Evolutionary conservation across 2,113 vertebrate species (phyloP).

Genomic region (Colinus virginianus): DNA sequence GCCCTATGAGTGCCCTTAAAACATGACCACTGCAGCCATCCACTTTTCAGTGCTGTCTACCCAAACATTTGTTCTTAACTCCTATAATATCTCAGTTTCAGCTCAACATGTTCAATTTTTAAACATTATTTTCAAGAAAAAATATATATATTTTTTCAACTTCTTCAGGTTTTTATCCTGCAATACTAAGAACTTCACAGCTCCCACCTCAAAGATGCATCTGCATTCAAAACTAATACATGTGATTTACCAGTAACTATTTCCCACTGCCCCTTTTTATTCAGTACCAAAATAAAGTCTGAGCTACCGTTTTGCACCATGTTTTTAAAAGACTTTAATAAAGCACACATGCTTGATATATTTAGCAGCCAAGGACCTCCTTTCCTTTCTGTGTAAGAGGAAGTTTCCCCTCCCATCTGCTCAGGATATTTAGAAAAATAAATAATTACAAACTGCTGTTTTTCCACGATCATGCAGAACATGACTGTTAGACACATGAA

Average conservation of each 20-base stretch:
- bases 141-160: background rate
- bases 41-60: background rate
- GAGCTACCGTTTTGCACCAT: background rate
- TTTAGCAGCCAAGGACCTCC: conserved; percentile 50
- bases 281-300: background rate
- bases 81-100: background rate
- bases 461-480: background rate
- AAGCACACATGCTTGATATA: background rate
- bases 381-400: conserved; percentile 49
- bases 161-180: background rate
- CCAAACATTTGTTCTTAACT: background rate
- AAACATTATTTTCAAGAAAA: background rate
- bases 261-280: background rate
- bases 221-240: background rate
- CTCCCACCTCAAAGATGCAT: background rate
- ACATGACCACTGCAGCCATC: background rate
- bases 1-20: background rate
- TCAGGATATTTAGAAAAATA: conserved; percentile 46
- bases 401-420: conserved; percentile 62
- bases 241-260: background rate
- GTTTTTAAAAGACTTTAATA: background rate
- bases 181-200: background rate
- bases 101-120: background rate
- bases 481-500: background rate
- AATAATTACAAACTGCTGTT: background rate